These are phyloP conservation scores for Pollachius pollachius DNA, from an alignment of 2,113 vertebrate species.

Conservation along the genomic window DNA sequence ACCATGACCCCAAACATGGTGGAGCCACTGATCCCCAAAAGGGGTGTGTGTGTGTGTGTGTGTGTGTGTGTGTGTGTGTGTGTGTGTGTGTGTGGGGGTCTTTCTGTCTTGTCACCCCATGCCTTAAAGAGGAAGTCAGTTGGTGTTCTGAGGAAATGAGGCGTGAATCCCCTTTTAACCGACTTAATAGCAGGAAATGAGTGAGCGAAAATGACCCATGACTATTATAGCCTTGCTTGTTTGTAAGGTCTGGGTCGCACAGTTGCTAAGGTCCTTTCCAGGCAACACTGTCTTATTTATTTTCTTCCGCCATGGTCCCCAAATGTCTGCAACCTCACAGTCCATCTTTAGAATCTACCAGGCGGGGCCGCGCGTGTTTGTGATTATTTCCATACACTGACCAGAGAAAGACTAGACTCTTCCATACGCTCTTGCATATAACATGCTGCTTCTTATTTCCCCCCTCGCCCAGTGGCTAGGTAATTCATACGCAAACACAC, in stretches of 20 bases:
- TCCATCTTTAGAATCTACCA: slow-evolving; percentile 51
- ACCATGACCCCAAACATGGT: slow-evolving; percentile 2
- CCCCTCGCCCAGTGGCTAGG: neutral
- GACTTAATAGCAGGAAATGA: slow-evolving; percentile 7
- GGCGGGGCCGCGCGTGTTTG: slow-evolving; percentile 32
- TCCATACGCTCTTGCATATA: neutral
- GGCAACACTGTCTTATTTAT: slow-evolving; percentile 26
- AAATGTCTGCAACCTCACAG: slow-evolving; percentile 31
- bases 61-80: neutral
- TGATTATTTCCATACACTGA: slow-evolving; percentile 51
- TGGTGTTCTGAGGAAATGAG: slow-evolving; percentile 28
- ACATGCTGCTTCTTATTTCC: neutral
- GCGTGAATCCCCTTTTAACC: slow-evolving; percentile 22
- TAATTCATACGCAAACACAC: neutral
- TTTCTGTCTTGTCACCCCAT: neutral
- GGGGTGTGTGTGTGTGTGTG: slow-evolving; percentile 1
- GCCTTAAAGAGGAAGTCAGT: slow-evolving; percentile 3
- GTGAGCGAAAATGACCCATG: slow-evolving; percentile 9
- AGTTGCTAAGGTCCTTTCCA: slow-evolving; percentile 54
- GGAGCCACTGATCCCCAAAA: neutral
- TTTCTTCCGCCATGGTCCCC: slow-evolving; percentile 15
- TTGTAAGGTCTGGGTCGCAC: slow-evolving; percentile 26
- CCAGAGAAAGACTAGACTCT: slow-evolving; percentile 45
- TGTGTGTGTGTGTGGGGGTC: slow-evolving; percentile 5
- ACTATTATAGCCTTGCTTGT: slow-evolving; percentile 14